Evolutionary conservation across 30 jellyfish, hydroid and myxozoan species (phyloP).

Genomic region (Sanderia malayensis): DNA sequence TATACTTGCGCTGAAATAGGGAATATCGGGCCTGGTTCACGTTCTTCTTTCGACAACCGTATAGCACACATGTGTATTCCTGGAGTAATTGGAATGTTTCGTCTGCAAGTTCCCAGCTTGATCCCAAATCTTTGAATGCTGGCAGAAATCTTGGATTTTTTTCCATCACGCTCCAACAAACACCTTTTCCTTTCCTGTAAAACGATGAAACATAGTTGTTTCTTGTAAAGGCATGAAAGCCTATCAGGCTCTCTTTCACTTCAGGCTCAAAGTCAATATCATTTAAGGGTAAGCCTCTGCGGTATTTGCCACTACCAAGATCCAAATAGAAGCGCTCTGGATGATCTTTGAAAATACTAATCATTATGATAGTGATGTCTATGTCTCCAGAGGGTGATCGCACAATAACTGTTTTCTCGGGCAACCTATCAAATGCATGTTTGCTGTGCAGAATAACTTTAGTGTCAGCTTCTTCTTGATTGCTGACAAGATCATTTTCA

Average conservation of each 20-base stretch:
- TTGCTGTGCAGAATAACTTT: neutral
- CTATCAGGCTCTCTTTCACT: too few relatives aligned
- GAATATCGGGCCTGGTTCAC: constrained; percentile 9
- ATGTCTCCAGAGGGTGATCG: neutral
- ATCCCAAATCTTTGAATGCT: too few relatives aligned
- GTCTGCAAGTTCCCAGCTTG: constrained; percentile 10
- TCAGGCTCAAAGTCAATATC: too few relatives aligned
- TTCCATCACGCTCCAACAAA: too few relatives aligned
- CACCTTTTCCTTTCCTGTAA: too few relatives aligned
- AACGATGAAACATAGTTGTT: too few relatives aligned
- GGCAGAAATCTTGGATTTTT: too few relatives aligned
- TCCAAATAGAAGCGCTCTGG: too few relatives aligned
- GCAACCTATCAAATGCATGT: neutral
- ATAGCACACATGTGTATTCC: constrained; percentile 16
- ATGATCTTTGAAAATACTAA: too few relatives aligned
- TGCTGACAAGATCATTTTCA: neutral
- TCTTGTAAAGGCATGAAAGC: too few relatives aligned
- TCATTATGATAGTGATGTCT: neutral
- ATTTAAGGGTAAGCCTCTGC: too few relatives aligned
- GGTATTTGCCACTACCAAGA: too few relatives aligned
- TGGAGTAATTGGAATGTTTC: neutral
- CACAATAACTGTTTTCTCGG: neutral
- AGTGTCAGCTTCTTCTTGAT: neutral
- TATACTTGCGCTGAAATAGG: neutral
- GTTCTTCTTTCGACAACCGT: constrained; percentile 30